Evolutionary conservation across 2,113 vertebrate species (phyloP).

Genomic region (Nicator chloris): DNA sequence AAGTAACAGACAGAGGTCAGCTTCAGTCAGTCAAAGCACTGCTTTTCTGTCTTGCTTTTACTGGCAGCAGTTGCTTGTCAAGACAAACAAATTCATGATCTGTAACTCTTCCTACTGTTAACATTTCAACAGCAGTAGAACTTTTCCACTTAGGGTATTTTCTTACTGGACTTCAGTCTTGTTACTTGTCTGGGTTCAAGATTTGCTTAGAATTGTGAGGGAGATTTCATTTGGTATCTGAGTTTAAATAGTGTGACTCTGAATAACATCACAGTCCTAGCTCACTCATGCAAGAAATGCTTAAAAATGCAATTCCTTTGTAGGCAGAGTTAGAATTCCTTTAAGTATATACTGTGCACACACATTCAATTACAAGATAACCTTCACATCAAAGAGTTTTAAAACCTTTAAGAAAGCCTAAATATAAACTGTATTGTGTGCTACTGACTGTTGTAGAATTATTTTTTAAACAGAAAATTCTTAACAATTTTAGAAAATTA

Average conservation of each 20-base stretch:
- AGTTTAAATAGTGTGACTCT: neutral
- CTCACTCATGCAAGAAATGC: neutral
- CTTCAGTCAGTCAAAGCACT: neutral
- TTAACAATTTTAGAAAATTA: neutral
- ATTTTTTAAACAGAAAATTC: neutral
- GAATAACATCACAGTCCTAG: neutral
- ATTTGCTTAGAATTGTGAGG: neutral
- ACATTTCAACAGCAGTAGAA: neutral
- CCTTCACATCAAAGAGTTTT: neutral
- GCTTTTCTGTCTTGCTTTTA: neutral
- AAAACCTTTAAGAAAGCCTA: neutral
- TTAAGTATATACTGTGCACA: neutral
- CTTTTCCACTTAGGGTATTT: neutral
- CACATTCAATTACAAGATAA: neutral
- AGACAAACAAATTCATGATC: neutral
- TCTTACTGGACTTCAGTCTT: neutral
- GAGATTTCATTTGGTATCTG: neutral
- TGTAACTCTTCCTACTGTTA: slow-evolving; percentile 3
- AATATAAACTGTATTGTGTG: neutral
- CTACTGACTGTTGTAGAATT: neutral
- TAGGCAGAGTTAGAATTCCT: neutral
- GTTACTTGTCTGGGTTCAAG: neutral
- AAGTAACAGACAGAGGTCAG: neutral
- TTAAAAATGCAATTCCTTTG: neutral
- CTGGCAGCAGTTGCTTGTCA: neutral